Evolutionary conservation across 2,113 vertebrate species (phyloP).

Genomic region (Vulpes ferrilata): DNA sequence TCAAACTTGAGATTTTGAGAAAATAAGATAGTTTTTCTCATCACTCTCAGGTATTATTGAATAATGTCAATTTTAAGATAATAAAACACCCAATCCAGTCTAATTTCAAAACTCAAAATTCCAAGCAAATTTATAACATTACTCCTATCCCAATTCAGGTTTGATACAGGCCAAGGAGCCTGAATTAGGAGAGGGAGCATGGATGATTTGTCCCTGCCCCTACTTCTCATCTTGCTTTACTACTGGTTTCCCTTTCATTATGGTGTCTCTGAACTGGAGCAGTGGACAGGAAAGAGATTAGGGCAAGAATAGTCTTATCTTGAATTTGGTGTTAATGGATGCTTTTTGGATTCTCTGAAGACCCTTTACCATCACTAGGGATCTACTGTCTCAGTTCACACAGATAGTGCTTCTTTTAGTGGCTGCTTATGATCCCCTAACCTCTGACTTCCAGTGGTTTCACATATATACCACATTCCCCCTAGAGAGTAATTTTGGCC

Average conservation of each 20-base stretch:
- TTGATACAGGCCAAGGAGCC: background rate
- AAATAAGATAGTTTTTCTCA: background rate
- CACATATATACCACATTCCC: background rate
- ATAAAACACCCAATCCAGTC: background rate
- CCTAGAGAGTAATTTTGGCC: background rate
- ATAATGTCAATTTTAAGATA: constrained; percentile 5
- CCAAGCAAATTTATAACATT: background rate
- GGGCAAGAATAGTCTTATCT: background rate
- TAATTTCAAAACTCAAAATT: background rate
- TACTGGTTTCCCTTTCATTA: background rate
- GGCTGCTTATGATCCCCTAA: background rate
- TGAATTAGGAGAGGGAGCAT: background rate
- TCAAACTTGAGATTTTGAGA: background rate
- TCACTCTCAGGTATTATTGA: background rate
- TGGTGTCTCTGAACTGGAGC: background rate
- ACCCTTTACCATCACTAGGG: background rate
- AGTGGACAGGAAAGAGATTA: background rate
- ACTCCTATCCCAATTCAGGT: background rate
- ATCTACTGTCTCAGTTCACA: background rate
- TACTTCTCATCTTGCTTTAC: background rate
- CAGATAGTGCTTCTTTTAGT: background rate
- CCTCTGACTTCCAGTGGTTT: background rate
- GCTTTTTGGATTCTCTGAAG: background rate
- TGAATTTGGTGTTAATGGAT: background rate
- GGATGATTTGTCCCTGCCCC: background rate